Evolutionary conservation across 2,888 invertebrate species (phyloP).

Genomic region (Campaea margaritaria): DNA sequence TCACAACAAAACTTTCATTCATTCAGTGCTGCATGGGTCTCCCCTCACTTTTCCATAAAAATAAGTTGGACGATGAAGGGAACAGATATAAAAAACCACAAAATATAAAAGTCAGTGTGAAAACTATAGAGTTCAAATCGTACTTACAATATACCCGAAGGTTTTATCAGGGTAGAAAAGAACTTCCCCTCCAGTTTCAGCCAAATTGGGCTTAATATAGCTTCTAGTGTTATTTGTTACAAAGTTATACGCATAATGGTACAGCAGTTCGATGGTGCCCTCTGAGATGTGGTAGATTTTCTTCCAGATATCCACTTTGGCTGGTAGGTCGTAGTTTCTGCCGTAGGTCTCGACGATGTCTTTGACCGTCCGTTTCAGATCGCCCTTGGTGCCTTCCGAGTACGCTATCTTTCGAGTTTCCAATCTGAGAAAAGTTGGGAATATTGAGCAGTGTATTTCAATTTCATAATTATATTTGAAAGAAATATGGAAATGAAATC

Average conservation of each 20-base stretch:
- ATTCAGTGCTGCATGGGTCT: no score
- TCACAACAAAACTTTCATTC: no score
- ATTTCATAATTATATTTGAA: no score
- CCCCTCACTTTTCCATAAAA: no score
- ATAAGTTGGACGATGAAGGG: no score
- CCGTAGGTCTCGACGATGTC: slow-evolving; percentile 87
- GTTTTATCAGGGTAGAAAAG: slow-evolving; percentile 87
- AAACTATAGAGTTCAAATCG: not conserved
- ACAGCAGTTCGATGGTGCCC: slow-evolving; percentile 86
- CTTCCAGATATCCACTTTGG: slow-evolving; percentile 87
- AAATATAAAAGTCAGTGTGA: no score
- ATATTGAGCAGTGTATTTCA: no score
- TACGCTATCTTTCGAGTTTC: slow-evolving; percentile 67
- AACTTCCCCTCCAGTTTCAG: slow-evolving; percentile 89
- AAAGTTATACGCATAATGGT: slow-evolving; percentile 87
- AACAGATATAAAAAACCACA: no score
- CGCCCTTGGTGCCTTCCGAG: slow-evolving; percentile 63
- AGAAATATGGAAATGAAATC: no score
- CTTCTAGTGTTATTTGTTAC: slow-evolving; percentile 87
- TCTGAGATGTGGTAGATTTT: slow-evolving; percentile 87
- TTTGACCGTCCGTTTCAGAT: slow-evolving; percentile 67
- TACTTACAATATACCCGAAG: slow-evolving; percentile 87
- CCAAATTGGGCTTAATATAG: slow-evolving; percentile 88
- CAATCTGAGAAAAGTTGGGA: slow-evolving; percentile 51
- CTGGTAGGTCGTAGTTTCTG: slow-evolving; percentile 82